These are phyloP conservation scores for Scalopus aquaticus DNA, from an alignment of 2,113 vertebrate genomes.

Conservation along the genomic window DNA sequence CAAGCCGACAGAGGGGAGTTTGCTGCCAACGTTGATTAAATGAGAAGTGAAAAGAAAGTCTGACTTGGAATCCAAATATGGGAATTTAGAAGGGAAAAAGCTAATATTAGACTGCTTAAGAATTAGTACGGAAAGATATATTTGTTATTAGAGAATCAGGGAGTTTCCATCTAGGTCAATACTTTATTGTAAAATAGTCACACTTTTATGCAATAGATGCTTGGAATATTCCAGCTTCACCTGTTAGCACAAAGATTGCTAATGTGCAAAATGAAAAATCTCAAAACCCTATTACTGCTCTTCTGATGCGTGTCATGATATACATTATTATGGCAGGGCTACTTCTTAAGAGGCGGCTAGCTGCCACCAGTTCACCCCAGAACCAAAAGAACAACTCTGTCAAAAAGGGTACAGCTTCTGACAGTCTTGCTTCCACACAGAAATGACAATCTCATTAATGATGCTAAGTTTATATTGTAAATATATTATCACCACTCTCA, in stretches of 20 bases:
- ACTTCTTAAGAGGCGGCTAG: neutral
- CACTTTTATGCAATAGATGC: neutral
- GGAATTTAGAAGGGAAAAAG: conserved; percentile 51
- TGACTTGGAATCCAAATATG: conserved; percentile 73
- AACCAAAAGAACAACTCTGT: neutral
- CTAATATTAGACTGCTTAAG: conserved; percentile 63
- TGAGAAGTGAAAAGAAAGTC: conserved; percentile 57
- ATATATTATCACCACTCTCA: conserved; percentile 69
- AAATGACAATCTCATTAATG: conserved; percentile 57
- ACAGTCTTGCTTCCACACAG: neutral
- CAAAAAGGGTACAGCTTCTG: neutral
- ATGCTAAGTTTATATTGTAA: conserved; percentile 65
- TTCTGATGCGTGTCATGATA: neutral
- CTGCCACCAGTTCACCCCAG: neutral
- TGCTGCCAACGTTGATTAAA: conserved; percentile 54
- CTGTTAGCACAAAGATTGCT: neutral
- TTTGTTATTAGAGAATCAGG: conserved; percentile 16
- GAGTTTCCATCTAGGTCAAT: neutral
- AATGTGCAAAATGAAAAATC: neutral
- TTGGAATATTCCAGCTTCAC: neutral
- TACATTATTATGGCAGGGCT: neutral
- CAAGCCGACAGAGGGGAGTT: conserved; percentile 47
- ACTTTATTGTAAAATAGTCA: conserved; percentile 17
- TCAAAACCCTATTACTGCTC: neutral
- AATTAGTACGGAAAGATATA: neutral